phyloP scores from a whole-genome alignment of 2,888 invertebrate species.

The Cryptocheilus praepositus region DNA sequence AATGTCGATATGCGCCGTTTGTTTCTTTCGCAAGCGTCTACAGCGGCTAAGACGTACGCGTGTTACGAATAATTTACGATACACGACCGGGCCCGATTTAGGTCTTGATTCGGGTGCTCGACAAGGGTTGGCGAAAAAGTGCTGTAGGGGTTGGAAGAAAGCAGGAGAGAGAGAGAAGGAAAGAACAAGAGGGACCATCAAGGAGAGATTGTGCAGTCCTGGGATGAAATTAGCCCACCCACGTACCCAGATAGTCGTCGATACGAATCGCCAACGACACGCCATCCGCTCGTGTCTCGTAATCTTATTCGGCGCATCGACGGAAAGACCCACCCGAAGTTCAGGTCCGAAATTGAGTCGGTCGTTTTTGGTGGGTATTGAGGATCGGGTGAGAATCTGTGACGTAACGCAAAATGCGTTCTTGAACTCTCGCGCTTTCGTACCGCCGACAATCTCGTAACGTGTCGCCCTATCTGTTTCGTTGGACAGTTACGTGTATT shows the following conservation, averaged over 20 bases:
- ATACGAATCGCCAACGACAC: constrained; percentile 61
- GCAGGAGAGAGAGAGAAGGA: too few relatives aligned
- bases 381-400: too few relatives aligned
- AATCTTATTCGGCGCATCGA: constrained; percentile 43
- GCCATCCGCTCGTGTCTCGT: constrained; percentile 54
- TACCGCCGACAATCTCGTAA: too few relatives aligned
- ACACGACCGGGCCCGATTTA: constrained; percentile 58
- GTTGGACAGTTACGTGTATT: too few relatives aligned
- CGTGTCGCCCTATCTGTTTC: too few relatives aligned
- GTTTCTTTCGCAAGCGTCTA: constrained; percentile 10
- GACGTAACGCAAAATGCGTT: too few relatives aligned
- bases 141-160: too few relatives aligned
- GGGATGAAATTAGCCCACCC: constrained; percentile 54
- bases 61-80: constrained; percentile 60
- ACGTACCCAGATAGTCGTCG: constrained; percentile 26
- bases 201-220: constrained; percentile 44
- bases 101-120: constrained; percentile 53
- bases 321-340: constrained; percentile 25
- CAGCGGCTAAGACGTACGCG: constrained; percentile 34
- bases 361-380: constrained; percentile 3
- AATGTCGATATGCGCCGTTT: too few relatives aligned
- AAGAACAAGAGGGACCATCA: constrained; percentile 30
- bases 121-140: background rate
- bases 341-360: constrained; percentile 29
- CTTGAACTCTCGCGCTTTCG: too few relatives aligned